Conservation (phyloP, 2,113 vertebrate species). For the Aegithalos caudatus region DNA sequence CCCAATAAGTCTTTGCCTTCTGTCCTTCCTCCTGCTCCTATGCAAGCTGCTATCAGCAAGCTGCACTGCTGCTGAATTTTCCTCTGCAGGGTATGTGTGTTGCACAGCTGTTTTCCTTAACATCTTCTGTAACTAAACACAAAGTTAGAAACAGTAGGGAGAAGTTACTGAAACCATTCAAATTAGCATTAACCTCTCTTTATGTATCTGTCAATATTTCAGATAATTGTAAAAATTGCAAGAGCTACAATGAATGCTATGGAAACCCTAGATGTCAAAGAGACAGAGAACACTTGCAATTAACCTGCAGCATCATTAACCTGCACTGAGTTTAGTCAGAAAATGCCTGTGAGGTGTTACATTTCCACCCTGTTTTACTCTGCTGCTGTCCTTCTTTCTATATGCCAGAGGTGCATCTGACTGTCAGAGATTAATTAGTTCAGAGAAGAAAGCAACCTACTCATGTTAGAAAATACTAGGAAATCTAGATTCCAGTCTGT, state of each 20-base stretch:
- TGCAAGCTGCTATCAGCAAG: neutral
- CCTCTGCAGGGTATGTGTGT: neutral
- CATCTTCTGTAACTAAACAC: neutral
- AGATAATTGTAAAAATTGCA: neutral
- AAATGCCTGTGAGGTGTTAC: neutral
- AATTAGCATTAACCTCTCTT: neutral
- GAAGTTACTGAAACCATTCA: neutral
- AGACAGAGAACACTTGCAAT: neutral
- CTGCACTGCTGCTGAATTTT: neutral
- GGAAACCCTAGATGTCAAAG: neutral
- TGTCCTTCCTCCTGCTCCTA: neutral
- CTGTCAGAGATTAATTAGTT: conserved; percentile 1
- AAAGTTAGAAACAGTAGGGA: neutral
- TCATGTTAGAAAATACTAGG: neutral
- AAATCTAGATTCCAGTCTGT: neutral
- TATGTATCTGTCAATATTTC: neutral
- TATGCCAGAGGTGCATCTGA: neutral
- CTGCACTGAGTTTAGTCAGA: neutral
- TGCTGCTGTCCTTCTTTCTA: neutral
- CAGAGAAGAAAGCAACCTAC: neutral
- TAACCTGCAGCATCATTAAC: neutral
- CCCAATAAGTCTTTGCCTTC: neutral
- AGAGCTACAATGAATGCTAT: neutral
- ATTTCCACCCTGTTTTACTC: neutral
- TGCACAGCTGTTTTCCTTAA: neutral